These are phyloP conservation scores for Bombylius major DNA, from an alignment of 2,888 invertebrate species.

Conservation along the genomic window DNA sequence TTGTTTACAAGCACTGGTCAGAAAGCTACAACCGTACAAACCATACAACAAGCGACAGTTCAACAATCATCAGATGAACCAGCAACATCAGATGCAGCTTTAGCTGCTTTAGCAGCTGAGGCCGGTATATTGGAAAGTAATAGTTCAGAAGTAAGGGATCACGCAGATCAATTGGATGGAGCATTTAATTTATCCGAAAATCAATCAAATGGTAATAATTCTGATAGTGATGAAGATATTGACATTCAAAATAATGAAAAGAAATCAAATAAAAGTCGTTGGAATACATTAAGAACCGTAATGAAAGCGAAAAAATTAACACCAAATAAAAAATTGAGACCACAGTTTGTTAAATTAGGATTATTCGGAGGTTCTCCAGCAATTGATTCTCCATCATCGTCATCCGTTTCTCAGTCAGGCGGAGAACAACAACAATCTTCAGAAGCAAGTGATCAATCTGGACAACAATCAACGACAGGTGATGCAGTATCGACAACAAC, in stretches of 20 bases:
- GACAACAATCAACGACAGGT: constrained; percentile 1
- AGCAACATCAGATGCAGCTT: constrained; percentile 47
- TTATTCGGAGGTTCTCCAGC: constrained; percentile 18
- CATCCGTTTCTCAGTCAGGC: constrained; percentile 3
- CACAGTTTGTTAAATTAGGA: constrained; percentile 24
- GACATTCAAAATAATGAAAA: neutral
- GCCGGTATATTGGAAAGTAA: constrained; percentile 40
- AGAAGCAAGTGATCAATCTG: constrained; percentile 1
- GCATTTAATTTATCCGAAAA: constrained; percentile 3
- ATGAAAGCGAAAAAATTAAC: constrained; percentile 2
- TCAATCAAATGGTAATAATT: neutral
- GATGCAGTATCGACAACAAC: constrained; percentile 1
- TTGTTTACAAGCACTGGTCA: constrained; percentile 32
- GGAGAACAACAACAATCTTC: neutral
- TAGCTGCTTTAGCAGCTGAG: constrained; percentile 49
- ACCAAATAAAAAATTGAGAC: constrained; percentile 7
- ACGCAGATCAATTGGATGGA: constrained; percentile 30
- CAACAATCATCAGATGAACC: constrained; percentile 23
- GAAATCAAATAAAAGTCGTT: constrained; percentile 15
- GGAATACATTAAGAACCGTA: neutral
- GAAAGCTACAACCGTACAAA: constrained; percentile 13
- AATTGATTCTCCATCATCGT: neutral
- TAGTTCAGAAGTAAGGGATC: constrained; percentile 22
- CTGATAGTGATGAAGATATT: neutral
- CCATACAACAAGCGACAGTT: constrained; percentile 38